Conservation (phyloP, 1,140 invertebrate genomes). For the Nomia melanderi region DNA sequence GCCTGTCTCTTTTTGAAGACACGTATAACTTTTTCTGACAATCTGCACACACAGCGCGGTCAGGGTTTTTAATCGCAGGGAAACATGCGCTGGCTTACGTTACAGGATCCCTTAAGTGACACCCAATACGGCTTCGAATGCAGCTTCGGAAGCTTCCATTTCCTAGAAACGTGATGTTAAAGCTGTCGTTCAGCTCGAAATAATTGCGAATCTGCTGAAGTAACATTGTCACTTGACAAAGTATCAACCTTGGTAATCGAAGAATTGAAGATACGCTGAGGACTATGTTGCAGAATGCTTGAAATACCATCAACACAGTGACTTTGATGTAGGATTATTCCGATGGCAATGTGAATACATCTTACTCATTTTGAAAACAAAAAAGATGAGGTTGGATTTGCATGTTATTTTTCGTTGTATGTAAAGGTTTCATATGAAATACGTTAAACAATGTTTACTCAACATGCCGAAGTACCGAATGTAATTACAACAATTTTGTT, state of each 20-base stretch:
- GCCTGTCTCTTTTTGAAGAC: background rate
- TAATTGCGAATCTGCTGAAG: background rate
- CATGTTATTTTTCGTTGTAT: too few species aligned
- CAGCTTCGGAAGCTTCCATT: background rate
- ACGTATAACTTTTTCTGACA: background rate
- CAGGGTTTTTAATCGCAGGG: conserved; percentile 15
- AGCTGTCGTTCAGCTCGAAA: background rate
- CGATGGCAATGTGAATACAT: too few species aligned
- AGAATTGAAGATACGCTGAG: background rate
- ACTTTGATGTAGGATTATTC: too few species aligned
- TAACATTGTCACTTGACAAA: background rate
- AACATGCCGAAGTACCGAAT: too few species aligned
- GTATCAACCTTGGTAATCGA: background rate
- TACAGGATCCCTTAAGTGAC: conserved; percentile 15
- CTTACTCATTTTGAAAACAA: too few species aligned
- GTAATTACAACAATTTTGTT: too few species aligned
- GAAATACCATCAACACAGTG: too few species aligned
- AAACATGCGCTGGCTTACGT: conserved; percentile 3
- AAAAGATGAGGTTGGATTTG: too few species aligned
- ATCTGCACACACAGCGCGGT: conserved; percentile 5
- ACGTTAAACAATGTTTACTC: too few species aligned
- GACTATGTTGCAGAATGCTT: background rate
- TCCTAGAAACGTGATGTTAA: background rate
- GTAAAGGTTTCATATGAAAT: too few species aligned
- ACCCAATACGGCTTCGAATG: background rate